These are phyloP conservation scores for Calliopum simillimum DNA, from an alignment of 2,888 invertebrate genomes.

Conservation along the genomic window DNA sequence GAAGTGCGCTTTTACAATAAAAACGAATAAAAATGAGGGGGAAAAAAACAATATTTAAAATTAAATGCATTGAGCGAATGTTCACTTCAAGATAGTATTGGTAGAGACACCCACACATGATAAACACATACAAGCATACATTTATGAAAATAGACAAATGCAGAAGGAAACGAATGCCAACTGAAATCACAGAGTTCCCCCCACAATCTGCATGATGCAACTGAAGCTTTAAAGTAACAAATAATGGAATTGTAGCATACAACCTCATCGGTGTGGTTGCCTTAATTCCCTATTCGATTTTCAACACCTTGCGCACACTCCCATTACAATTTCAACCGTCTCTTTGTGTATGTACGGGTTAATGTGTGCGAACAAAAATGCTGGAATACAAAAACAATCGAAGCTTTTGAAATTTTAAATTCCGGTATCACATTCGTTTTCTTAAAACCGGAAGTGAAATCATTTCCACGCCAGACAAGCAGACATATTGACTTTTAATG, in stretches of 20 bases:
- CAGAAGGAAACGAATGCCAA: neutral
- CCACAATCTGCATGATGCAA: constrained; percentile 15
- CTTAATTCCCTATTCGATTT: too few relatives aligned
- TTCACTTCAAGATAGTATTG: constrained; percentile 9
- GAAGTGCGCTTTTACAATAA: neutral
- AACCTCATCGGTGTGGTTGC: neutral
- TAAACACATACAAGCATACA: neutral
- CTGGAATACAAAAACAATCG: constrained; percentile 30
- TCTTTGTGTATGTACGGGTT: neutral
- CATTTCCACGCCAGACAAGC: constrained; percentile 31
- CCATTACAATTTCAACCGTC: neutral
- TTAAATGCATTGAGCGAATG: neutral
- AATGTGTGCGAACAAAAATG: neutral
- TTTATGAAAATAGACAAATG: too few relatives aligned
- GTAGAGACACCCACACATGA: constrained; percentile 4
- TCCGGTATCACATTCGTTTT: constrained; percentile 7
- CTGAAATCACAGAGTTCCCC: neutral
- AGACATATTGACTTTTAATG: constrained; percentile 29
- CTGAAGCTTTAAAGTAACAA: constrained; percentile 18
- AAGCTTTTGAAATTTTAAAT: neutral
- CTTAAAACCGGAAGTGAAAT: constrained; percentile 31
- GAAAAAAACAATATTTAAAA: constrained; percentile 5
- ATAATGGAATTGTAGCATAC: neutral
- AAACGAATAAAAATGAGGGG: too few relatives aligned
- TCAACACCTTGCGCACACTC: neutral